These are phyloP conservation scores for Quadriops clusia DNA, from an alignment of 2,888 invertebrate species.

Conservation along the genomic window DNA sequence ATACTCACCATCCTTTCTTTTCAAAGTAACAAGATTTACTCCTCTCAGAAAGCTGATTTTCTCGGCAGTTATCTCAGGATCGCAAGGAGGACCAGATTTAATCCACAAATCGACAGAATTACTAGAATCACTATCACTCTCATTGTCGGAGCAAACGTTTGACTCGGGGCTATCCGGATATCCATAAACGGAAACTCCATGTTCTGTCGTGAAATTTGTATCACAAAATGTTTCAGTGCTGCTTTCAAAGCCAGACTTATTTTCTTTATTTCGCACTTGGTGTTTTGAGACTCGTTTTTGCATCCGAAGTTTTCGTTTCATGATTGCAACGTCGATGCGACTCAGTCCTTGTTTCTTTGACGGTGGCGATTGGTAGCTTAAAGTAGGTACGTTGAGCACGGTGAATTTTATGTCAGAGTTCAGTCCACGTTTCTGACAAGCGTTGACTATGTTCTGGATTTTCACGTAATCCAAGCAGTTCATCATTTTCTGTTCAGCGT, in stretches of 20 bases:
- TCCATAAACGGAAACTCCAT: slow-evolving; percentile 29
- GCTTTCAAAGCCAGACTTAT: slow-evolving; percentile 9
- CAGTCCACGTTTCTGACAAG: slow-evolving; percentile 1
- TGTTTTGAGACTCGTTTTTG: slow-evolving; percentile 13
- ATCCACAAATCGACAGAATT: slow-evolving; percentile 40
- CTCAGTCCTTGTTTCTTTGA: slow-evolving; percentile 30
- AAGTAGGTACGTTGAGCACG: slow-evolving; percentile 32
- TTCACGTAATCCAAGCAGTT: neutral
- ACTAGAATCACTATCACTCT: slow-evolving; percentile 37
- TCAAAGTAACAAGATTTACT: slow-evolving; percentile 51
- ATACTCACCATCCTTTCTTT: slow-evolving; percentile 47
- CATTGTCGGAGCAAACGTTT: slow-evolving; percentile 41
- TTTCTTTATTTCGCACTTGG: slow-evolving; percentile 11
- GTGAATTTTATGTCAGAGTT: slow-evolving; percentile 21
- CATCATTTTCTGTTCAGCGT: neutral
- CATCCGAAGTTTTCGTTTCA: slow-evolving; percentile 26
- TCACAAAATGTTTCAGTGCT: too few species aligned
- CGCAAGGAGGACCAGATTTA: slow-evolving; percentile 43
- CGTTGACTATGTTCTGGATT: too few species aligned
- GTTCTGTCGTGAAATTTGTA: slow-evolving; percentile 23
- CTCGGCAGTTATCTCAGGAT: slow-evolving; percentile 38
- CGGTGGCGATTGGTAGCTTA: slow-evolving; percentile 22
- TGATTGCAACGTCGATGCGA: slow-evolving; percentile 34
- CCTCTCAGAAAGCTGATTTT: slow-evolving; percentile 50
- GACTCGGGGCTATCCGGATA: slow-evolving; percentile 34